Conservation (phyloP, 2,888 invertebrate species). For the Ichneumon xanthorius region DNA sequence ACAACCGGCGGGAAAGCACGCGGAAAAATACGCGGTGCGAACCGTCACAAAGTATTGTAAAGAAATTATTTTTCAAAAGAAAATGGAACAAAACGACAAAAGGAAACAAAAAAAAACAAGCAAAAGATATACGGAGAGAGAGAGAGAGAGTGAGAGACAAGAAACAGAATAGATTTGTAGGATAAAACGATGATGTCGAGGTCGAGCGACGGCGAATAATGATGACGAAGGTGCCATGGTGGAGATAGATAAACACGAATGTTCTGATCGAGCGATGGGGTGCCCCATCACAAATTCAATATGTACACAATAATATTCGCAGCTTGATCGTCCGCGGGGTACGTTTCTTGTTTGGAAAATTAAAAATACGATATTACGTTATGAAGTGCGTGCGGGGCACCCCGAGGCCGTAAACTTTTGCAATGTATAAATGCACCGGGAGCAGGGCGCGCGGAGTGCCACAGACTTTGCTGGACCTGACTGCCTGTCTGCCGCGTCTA, state of each 20-base stretch:
- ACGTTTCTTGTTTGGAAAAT: conserved; percentile 33
- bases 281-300: conserved; percentile 72
- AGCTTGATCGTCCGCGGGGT: conserved; percentile 23
- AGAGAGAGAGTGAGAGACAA: conserved; percentile 11
- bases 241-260: conserved; percentile 73
- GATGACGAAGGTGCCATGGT: conserved; percentile 79
- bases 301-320: conserved; percentile 18
- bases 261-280: conserved; percentile 79
- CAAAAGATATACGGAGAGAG: conserved; percentile 49
- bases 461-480: conserved; percentile 79
- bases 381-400: conserved; percentile 68
- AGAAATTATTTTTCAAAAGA: conserved; percentile 82
- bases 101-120: conserved; percentile 59
- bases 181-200: conserved; percentile 67
- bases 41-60: conserved; percentile 75
- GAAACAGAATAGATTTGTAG: conserved; percentile 61
- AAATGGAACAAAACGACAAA: conserved; percentile 59
- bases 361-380: conserved; percentile 7
- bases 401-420: conserved; percentile 62
- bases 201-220: conserved; percentile 73
- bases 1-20: conserved; percentile 42
- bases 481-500: conserved; percentile 83
- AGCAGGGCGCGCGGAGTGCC: conserved; percentile 79
- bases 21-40: conserved; percentile 14
- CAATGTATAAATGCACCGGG: conserved; percentile 71